These are phyloP conservation scores for Scaptomyza cyrtandrae DNA, from an alignment of 2,888 invertebrate species.

Conservation along the genomic window DNA sequence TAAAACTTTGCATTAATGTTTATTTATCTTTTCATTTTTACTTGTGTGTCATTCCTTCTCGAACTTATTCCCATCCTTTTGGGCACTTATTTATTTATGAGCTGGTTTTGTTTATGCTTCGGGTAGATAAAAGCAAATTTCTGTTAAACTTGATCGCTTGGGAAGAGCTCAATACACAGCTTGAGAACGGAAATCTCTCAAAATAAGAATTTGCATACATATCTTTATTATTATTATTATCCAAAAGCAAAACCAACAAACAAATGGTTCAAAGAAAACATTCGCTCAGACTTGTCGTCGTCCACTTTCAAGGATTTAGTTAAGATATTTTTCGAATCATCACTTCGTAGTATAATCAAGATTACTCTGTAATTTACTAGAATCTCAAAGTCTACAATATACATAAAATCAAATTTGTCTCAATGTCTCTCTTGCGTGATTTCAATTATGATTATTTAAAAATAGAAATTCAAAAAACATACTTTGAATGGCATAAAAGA, in stretches of 20 bases:
- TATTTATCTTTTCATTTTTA: conserved; percentile 9
- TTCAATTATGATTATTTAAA: conserved; percentile 17
- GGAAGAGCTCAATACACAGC: conserved; percentile 21
- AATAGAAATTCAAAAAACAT: conserved; percentile 3
- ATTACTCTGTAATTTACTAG: conserved; percentile 1
- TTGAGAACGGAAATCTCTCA: conserved; percentile 12
- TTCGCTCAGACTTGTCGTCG: conserved; percentile 34
- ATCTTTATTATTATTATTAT: conserved; percentile 1
- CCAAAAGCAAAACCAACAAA: conserved; percentile 8
- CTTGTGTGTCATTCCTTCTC: conserved; percentile 27
- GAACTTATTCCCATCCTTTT: conserved; percentile 1
- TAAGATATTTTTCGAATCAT: conserved; percentile 3
- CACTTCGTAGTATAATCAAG: not conserved
- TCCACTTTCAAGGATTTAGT: conserved; percentile 4
- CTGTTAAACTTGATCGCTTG: conserved; percentile 26
- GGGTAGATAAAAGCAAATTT: conserved; percentile 53
- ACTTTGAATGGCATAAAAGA: no score
- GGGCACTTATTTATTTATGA: conserved; percentile 48
- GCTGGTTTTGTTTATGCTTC: conserved; percentile 44
- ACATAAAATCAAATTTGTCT: conserved; percentile 16
- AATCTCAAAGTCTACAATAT: conserved; percentile 7
- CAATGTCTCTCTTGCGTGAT: not conserved
- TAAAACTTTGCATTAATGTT: not conserved
- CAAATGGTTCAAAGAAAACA: conserved; percentile 6
- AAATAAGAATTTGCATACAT: conserved; percentile 10